A percentile compares a stretch with the other conserved stretches of the same genome.
Conservation (phyloP, 2,113 vertebrate species). For the human (Homo sapiens) region GRCh38 chr4:122992501-122993000, state of each 20-base stretch:
- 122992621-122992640: conserved; percentile 66
- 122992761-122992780: conserved; percentile 25
- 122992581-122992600: conserved; percentile 61
- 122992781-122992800: not conserved
- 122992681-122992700: conserved; percentile 44
- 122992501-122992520: conserved; percentile 5
- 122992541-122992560: conserved; percentile 30
- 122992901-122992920: not conserved
- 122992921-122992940: conserved; percentile 19
- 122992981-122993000: no score
- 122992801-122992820: not conserved
- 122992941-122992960: not conserved
- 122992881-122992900: not conserved
- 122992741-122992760: not conserved
- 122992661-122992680: conserved; percentile 64
- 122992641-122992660: conserved; percentile 61
- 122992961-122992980: not conserved
- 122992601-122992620: conserved; percentile 61
- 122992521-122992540: conserved; percentile 39
- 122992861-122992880: not conserved
- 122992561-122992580: conserved; percentile 27
- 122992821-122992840: not conserved
- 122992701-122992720: conserved; percentile 25
- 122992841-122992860: not conserved
- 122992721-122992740: conserved; percentile 14